Conservation (phyloP, 2,113 vertebrate genomes). For the Albula glossodonta region DNA sequence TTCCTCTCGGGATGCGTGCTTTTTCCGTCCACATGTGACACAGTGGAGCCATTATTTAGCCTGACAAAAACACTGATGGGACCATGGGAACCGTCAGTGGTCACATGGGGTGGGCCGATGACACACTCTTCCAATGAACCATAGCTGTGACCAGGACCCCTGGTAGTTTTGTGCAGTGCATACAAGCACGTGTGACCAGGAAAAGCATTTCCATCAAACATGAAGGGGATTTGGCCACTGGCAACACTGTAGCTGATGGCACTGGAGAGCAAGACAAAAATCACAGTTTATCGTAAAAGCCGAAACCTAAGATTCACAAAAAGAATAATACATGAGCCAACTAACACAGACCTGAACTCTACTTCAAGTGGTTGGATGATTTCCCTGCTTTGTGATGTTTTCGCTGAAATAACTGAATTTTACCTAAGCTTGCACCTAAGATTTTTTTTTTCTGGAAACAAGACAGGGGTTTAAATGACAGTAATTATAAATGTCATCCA, state of each 20-base stretch:
- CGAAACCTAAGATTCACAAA: too few species aligned
- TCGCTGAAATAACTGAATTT: too few species aligned
- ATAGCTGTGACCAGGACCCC: neutral
- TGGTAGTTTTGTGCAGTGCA: neutral
- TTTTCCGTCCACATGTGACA: neutral
- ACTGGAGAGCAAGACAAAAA: neutral
- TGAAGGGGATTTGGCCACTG: neutral
- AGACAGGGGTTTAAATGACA: neutral
- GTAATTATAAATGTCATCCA: neutral
- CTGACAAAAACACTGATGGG: neutral
- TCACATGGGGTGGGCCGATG: neutral
- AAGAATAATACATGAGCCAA: too few species aligned
- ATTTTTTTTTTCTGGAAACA: neutral
- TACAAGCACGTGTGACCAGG: neutral
- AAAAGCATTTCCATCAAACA: neutral
- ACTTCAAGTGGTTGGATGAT: too few species aligned
- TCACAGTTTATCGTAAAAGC: too few species aligned
- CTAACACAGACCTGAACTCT: too few species aligned
- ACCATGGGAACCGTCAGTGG: neutral
- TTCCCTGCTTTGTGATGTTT: too few species aligned
- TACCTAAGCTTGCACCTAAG: too few species aligned
- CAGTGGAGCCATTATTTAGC: constrained; percentile 9
- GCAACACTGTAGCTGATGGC: neutral
- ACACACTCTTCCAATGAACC: neutral
- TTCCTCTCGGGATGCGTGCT: neutral